phyloP scores from a whole-genome alignment of 2,113 vertebrate species.

The Riparia riparia region DNA sequence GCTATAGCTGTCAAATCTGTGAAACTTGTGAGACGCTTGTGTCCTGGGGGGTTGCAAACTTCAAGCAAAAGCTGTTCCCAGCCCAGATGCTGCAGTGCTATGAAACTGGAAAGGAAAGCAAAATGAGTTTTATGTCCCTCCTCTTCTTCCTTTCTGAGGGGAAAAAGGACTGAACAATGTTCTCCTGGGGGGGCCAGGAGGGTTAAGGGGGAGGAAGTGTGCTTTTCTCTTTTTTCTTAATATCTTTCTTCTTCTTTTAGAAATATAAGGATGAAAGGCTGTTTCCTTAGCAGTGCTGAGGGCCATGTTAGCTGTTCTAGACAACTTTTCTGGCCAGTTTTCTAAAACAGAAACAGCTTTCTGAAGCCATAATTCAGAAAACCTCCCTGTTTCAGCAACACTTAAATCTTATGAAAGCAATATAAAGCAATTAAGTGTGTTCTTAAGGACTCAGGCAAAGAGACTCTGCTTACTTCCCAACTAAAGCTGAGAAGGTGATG shows the following conservation, averaged over 20 bases:
- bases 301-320: background rate
- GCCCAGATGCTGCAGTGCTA: background rate
- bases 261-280: background rate
- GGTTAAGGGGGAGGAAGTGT: background rate
- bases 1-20: background rate
- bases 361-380: slow-evolving; percentile 16
- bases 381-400: background rate
- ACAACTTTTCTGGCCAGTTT: slow-evolving; percentile 10
- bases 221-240: background rate
- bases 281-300: background rate
- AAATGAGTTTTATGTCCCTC: background rate
- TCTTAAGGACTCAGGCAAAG: background rate
- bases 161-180: background rate
- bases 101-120: background rate
- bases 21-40: background rate
- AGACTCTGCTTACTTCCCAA: background rate
- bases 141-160: background rate
- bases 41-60: background rate
- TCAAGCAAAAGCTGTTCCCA: slow-evolving; percentile 4
- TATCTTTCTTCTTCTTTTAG: background rate
- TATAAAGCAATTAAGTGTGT: background rate
- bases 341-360: slow-evolving; percentile 7
- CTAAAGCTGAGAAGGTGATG: background rate
- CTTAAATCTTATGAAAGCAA: slow-evolving; percentile 11
- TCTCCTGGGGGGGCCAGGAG: background rate